Percentiles rank a stretch among this genome's conserved stretches.
phyloP scores from a whole-genome alignment of 2,113 vertebrate genomes.

The Actinemys pallida region DNA sequence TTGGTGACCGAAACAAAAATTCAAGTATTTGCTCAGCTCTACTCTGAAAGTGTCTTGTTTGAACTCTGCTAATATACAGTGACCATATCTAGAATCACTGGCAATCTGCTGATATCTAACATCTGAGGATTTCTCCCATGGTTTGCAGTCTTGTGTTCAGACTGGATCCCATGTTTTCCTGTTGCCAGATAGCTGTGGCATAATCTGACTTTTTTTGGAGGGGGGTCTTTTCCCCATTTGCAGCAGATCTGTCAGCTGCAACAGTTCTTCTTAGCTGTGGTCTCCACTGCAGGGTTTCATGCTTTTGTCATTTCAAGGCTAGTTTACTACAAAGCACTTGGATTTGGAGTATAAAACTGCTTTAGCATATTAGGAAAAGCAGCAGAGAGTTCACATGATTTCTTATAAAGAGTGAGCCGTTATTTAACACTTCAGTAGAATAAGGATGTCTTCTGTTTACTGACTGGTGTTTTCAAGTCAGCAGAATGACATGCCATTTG shows the following conservation, averaged over 20 bases:
- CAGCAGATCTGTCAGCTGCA: accelerated
- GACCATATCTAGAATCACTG: neutral
- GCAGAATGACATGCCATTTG: neutral
- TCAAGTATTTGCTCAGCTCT: neutral
- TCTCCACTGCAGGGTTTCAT: accelerated
- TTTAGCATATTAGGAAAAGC: neutral
- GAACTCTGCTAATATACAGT: neutral
- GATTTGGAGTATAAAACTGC: neutral
- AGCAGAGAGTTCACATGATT: neutral
- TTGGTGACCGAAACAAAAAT: neutral
- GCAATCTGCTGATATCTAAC: neutral
- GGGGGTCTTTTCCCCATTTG: neutral
- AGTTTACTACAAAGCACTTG: neutral
- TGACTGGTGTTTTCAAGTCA: neutral
- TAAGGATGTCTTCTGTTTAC: neutral
- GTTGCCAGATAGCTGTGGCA: neutral
- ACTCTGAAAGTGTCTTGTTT: neutral
- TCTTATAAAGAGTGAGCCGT: neutral
- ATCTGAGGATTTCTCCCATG: neutral
- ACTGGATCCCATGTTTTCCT: neutral
- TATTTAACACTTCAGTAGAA: neutral
- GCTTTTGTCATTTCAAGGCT: neutral
- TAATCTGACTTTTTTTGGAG: neutral
- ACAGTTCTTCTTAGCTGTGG: accelerated
- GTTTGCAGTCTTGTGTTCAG: neutral